Conservation (phyloP, 2,888 invertebrate species). For the Anthoptus insignis region DNA sequence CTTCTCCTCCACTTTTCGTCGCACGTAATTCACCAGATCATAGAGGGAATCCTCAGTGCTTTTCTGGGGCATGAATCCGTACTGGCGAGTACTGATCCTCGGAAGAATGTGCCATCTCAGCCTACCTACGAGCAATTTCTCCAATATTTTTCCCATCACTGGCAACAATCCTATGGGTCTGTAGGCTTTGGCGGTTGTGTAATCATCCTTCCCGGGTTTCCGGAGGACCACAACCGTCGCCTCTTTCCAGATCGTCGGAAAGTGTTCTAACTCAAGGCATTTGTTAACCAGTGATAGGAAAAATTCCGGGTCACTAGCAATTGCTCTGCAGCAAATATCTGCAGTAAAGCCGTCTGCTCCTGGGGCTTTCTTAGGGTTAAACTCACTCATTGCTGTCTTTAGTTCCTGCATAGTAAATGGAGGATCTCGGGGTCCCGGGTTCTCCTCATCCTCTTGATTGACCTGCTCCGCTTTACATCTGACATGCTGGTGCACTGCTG, state of each 20-base stretch:
- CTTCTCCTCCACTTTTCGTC: too few species aligned
- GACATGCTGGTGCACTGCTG: background rate
- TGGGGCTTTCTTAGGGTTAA: background rate
- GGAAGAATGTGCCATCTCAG: constrained; percentile 5
- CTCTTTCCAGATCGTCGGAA: background rate
- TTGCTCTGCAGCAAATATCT: background rate
- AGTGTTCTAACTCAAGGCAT: background rate
- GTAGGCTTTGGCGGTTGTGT: background rate
- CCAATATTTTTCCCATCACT: constrained; percentile 6
- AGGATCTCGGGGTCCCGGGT: background rate
- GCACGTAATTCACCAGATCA: background rate
- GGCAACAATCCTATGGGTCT: background rate
- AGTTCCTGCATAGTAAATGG: background rate
- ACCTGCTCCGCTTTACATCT: background rate
- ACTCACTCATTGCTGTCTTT: background rate
- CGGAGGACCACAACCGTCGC: background rate
- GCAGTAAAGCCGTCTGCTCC: background rate
- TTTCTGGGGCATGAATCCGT: background rate
- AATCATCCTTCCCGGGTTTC: background rate
- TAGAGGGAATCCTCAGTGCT: background rate
- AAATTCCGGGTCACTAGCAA: background rate
- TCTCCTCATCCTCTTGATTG: background rate
- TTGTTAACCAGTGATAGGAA: background rate
- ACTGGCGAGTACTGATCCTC: background rate
- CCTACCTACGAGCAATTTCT: constrained; percentile 5